Percentiles rank a stretch among this genome's conserved stretches.
Conservation (phyloP, 2,888 invertebrate species). For the Ennomos erosarius region DNA sequence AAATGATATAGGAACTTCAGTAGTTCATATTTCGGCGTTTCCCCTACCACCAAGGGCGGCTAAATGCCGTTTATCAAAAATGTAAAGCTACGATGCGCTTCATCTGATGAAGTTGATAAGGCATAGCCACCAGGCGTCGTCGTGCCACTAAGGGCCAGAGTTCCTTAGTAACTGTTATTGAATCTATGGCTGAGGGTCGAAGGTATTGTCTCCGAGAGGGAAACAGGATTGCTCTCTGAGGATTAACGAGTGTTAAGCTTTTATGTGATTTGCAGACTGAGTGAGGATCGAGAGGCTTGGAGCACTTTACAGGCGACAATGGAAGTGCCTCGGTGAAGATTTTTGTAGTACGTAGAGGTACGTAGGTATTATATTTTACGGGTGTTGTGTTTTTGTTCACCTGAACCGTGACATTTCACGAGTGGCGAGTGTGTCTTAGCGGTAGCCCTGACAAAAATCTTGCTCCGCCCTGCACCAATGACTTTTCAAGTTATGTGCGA, state of each 20-base stretch:
- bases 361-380: background rate
- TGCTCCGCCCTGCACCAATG: too few relatives aligned
- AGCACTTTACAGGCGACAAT: constrained; percentile 13
- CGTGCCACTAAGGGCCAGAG: constrained; percentile 2
- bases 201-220: constrained; percentile 36
- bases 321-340: constrained; percentile 8
- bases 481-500: too few relatives aligned
- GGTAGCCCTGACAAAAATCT: too few relatives aligned
- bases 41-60: constrained; percentile 38
- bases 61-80: constrained; percentile 62
- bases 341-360: background rate
- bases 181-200: constrained; percentile 10
- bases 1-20: too few relatives aligned
- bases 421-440: too few relatives aligned
- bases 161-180: too few relatives aligned
- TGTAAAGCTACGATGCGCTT: constrained; percentile 38
- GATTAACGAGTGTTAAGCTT: constrained; percentile 46
- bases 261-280: constrained; percentile 63
- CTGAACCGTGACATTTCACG: too few relatives aligned
- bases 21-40: too few relatives aligned
- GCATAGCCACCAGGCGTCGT: constrained; percentile 31
- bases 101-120: constrained; percentile 38
- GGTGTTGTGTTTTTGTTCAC: too few relatives aligned
- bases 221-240: constrained; percentile 40
- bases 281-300: constrained; percentile 48